Conservation (phyloP, 2,888 invertebrate genomes). For the Cactoblastis cactorum region DNA sequence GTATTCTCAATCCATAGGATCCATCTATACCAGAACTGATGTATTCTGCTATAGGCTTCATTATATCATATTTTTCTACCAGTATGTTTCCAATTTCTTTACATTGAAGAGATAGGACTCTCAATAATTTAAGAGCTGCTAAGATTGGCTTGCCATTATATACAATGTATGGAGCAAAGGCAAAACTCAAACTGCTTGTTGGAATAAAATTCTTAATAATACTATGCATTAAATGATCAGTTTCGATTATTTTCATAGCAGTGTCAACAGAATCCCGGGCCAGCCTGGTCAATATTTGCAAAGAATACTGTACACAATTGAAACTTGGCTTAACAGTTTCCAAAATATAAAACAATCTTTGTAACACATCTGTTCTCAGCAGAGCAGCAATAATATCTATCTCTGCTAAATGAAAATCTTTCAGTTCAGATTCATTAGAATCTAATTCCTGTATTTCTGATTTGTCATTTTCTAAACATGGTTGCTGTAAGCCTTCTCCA, state of each 20-base stretch:
- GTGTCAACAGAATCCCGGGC: conserved; percentile 86
- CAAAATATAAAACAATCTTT: conserved; percentile 87
- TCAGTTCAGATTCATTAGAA: conserved; percentile 81
- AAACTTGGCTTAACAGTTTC: conserved; percentile 84
- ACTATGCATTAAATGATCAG: conserved; percentile 81
- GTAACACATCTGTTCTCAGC: conserved; percentile 86
- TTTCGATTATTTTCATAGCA: conserved; percentile 81
- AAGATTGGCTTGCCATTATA: conserved; percentile 84
- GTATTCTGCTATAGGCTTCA: conserved; percentile 77
- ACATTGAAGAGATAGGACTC: conserved; percentile 83
- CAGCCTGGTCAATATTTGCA: conserved; percentile 89
- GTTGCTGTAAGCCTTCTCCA: conserved; percentile 82
- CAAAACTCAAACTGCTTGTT: conserved; percentile 48
- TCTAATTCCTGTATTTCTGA: conserved; percentile 77
- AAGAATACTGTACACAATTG: conserved; percentile 84
- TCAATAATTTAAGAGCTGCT: conserved; percentile 85
- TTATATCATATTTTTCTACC: conserved; percentile 73
- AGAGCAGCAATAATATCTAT: conserved; percentile 88
- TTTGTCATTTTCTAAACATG: conserved; percentile 75
- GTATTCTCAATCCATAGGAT: conserved; percentile 76
- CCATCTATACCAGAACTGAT: conserved; percentile 73
- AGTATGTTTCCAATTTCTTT: conserved; percentile 73
- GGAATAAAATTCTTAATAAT: conserved; percentile 82
- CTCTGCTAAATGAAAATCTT: conserved; percentile 92
- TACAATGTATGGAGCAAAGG: conserved; percentile 59